Evolutionary conservation across 2,888 invertebrate genomes (phyloP).

Genomic region (Callyntrura guangdongensis): DNA sequence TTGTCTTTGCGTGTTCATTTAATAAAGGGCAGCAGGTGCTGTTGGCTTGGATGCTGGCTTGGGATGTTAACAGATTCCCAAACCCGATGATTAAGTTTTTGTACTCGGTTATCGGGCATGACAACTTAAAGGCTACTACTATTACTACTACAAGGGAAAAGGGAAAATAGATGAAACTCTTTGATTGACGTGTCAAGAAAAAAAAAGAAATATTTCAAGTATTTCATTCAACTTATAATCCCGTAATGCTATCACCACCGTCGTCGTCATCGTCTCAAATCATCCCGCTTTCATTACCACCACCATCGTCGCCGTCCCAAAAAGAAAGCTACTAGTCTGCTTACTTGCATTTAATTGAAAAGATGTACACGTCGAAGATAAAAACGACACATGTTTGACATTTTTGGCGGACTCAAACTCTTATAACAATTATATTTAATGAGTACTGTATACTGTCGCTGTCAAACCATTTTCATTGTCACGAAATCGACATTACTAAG

Average conservation of each 20-base stretch:
- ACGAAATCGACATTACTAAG: not conserved
- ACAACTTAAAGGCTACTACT: not conserved
- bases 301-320: not conserved
- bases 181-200: not conserved
- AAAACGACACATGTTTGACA: too few relatives aligned
- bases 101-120: too few relatives aligned
- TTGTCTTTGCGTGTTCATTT: conserved; percentile 1
- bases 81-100: too few relatives aligned
- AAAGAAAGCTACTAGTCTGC: not conserved
- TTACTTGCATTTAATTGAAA: not conserved
- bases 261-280: not conserved
- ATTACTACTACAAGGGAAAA: not conserved
- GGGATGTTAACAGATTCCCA: too few relatives aligned
- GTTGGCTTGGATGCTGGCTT: not conserved
- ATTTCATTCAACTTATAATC: conserved; percentile 59
- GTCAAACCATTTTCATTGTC: not conserved
- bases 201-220: conserved; percentile 42
- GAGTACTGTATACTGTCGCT: not conserved
- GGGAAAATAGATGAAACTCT: not conserved
- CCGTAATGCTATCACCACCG: conserved; percentile 26
- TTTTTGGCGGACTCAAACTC: too few relatives aligned
- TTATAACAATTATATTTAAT: not conserved
- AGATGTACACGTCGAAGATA: not conserved
- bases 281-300: not conserved
- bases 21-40: conserved; percentile 1